Evolutionary conservation across 37 sponge, comb jelly and placozoan species (phyloP).

Genomic region (Haliclona indistincta): DNA sequence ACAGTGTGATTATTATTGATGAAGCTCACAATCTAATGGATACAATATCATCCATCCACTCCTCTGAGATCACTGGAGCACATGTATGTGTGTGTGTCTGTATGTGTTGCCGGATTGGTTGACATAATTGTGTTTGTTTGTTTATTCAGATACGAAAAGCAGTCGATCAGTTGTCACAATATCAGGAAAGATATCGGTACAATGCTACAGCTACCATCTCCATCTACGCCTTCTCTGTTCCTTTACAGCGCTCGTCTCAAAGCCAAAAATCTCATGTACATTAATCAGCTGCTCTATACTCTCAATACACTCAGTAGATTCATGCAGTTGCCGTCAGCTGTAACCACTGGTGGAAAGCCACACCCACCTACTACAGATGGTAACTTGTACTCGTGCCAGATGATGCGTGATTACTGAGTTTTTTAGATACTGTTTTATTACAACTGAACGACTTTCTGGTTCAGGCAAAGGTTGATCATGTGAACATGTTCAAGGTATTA

Average conservation of each 20-base stretch:
- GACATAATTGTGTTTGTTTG: background rate
- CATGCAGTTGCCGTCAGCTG: slow-evolving; percentile 7
- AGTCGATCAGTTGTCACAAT: slow-evolving; percentile 66
- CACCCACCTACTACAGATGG: background rate
- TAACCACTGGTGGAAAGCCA: background rate
- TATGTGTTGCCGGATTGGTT: background rate
- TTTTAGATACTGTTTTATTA: background rate
- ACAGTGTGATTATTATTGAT: slow-evolving; percentile 91
- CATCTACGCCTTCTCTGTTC: background rate
- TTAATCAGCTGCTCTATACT: slow-evolving; percentile 85
- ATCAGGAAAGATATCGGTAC: slow-evolving; percentile 69
- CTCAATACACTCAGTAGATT: slow-evolving; percentile 48
- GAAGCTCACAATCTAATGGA: slow-evolving; percentile 96
- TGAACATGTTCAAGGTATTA: slow-evolving; percentile 90
- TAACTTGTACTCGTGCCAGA: background rate
- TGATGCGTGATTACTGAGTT: slow-evolving; percentile 1
- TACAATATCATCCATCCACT: slow-evolving; percentile 78
- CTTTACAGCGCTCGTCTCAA: slow-evolving; percentile 70
- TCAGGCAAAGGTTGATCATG: slow-evolving; percentile 70
- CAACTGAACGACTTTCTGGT: slow-evolving; percentile 85
- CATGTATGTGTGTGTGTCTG: slow-evolving; percentile 59
- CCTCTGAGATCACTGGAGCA: slow-evolving; percentile 57
- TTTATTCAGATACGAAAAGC: slow-evolving; percentile 56
- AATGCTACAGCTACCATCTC: no score
- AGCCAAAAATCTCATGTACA: slow-evolving; percentile 91